phyloP scores from a whole-genome alignment of 2,113 vertebrate species.

The Leptobrachium leishanense region DNA sequence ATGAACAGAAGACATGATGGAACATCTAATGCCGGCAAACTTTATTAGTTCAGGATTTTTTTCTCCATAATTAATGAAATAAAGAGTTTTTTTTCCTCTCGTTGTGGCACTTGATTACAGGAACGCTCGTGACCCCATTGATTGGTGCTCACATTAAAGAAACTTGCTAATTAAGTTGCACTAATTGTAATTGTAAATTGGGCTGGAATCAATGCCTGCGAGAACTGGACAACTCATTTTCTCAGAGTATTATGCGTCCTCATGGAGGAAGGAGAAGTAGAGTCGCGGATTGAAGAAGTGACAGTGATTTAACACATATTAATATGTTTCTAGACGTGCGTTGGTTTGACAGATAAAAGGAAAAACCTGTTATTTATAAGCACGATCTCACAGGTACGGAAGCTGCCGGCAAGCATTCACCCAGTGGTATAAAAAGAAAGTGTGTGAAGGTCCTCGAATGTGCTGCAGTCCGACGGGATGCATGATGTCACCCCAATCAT shows the following conservation, averaged over 20 bases:
- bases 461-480: too few relatives aligned
- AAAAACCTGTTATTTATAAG: not conserved
- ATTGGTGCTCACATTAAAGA: conserved; percentile 41
- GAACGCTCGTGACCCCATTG: conserved; percentile 42
- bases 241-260: conserved; percentile 25
- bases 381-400: not conserved
- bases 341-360: not conserved
- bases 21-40: not conserved
- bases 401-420: not conserved
- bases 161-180: conserved; percentile 41
- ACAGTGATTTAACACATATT: not conserved
- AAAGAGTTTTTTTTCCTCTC: conserved; percentile 19
- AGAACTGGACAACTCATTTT: conserved; percentile 41
- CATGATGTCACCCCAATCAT: too few relatives aligned
- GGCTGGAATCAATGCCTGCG: conserved; percentile 32
- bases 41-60: conserved; percentile 29
- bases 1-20: not conserved
- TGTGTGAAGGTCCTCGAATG: too few relatives aligned
- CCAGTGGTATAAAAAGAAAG: not conserved
- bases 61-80: conserved; percentile 39
- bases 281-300: not conserved
- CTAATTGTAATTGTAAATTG: conserved; percentile 47
- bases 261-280: not conserved
- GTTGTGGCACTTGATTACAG: conserved; percentile 36
- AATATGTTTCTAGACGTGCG: not conserved